Evolutionary conservation across 2,797 vertebrate species (phyloP), one percentile per base, ranked within the genome.

Genomic region (Falco berigora): DNA sequence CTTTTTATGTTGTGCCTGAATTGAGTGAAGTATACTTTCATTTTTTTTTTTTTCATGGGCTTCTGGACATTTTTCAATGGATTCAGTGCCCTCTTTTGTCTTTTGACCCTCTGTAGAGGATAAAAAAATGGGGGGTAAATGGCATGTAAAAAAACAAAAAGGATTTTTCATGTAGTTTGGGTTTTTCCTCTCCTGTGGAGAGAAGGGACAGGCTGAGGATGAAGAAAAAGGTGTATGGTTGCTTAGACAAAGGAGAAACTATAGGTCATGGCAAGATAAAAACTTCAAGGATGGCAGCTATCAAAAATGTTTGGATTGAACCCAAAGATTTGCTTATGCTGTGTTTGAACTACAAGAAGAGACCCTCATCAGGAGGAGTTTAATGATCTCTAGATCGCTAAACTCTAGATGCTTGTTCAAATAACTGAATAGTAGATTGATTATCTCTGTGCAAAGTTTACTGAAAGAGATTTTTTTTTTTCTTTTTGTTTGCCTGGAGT

Each of bases 361-460:
- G 78, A 47, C 61, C 17, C 27, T 94, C 18, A 17, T 34, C 78
- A 83, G 67, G n/a, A 66, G 42, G 24, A 80, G 40, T 52, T 68
- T 76, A 85, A 55, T 79, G 72, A 77, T 90, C 74, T 96, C 68
- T 71, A 58, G 42, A 67, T 84, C 1, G 5, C 27, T 72, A 15
- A 92, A 90, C 36, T 86, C 75, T 22, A 53, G 36, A 77, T 83
- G 59, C 72, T 66, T 92, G 71, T 90, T 94, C 94, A 95, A 67
- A 62, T 89, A 80, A 42, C 77, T 44, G 83, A 64, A 79, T 63
- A 25, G 63, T 23, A 62, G 80, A 71, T 84, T 91, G 67, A 63
- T 56, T 78, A 53, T 28, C n/a, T 78, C 86, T 92, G 78, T 83
- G 81, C 69, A 92, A 80, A 91, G 74, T 90, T 94, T 92, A 83